Conservation (phyloP, 2,888 invertebrate species). For the Phengaris alcon region DNA sequence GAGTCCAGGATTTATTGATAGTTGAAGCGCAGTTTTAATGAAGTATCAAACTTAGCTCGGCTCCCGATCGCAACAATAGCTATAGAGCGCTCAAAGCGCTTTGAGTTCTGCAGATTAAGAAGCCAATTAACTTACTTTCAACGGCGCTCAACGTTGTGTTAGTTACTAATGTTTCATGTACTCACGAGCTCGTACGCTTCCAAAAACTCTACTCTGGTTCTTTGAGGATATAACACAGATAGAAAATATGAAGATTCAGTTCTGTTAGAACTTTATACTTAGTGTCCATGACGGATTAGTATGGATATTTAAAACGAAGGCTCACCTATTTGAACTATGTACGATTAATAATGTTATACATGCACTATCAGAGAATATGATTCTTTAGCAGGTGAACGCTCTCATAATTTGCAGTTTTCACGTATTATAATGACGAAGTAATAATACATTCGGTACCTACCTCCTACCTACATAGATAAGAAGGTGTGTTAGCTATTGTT, state of each 20-base stretch:
- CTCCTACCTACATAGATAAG: no score
- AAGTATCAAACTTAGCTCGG: slow-evolving; percentile 37
- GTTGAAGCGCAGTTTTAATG: slow-evolving; percentile 37
- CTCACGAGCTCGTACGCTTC: not conserved
- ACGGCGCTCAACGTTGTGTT: not conserved
- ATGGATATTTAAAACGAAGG: no score
- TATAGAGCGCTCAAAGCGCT: slow-evolving; percentile 27
- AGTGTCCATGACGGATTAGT: no score
- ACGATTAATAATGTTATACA: no score
- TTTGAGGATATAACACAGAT: not conserved
- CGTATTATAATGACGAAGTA: no score
- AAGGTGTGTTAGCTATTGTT: no score
- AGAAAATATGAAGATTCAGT: not conserved
- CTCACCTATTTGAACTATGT: no score
- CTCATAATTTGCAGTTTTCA: no score
- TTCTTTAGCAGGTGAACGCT: no score
- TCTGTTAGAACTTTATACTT: no score
- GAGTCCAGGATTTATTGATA: slow-evolving; percentile 11
- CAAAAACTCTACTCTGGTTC: not conserved
- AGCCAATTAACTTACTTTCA: slow-evolving; percentile 27
- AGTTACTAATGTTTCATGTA: not conserved
- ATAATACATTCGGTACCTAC: no score
- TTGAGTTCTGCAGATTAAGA: slow-evolving; percentile 28
- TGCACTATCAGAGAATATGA: no score
- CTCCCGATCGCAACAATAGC: slow-evolving; percentile 26